Evolutionary conservation across 2,888 invertebrate genomes (phyloP).

Genomic region (Parasteatoda lunata): DNA sequence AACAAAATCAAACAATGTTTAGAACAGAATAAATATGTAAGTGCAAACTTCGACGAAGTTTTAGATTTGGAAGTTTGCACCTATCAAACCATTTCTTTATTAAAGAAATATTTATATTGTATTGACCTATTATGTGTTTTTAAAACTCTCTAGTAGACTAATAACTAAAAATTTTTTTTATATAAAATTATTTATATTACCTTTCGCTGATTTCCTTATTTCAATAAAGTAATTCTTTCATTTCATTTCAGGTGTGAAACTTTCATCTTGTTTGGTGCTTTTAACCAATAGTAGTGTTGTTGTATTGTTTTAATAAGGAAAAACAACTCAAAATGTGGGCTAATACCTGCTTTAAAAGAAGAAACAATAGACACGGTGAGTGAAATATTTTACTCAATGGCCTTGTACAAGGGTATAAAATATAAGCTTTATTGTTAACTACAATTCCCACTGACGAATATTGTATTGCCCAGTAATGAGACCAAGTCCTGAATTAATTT

Average conservation of each 20-base stretch:
- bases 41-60: too few species aligned
- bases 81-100: too few species aligned
- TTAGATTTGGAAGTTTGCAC: too few species aligned
- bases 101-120: too few species aligned
- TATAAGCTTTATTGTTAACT: not conserved
- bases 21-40: too few species aligned
- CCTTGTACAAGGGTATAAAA: conserved; percentile 4
- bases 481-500: conserved; percentile 15
- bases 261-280: not conserved
- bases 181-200: not conserved
- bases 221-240: not conserved
- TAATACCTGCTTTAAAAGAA: conserved; percentile 1
- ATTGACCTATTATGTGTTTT: too few species aligned
- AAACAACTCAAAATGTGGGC: not conserved
- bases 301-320: too few species aligned
- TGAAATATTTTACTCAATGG: not conserved
- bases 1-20: too few species aligned
- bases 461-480: not conserved
- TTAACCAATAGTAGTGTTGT: too few species aligned
- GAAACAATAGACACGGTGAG: conserved; percentile 26
- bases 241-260: not conserved
- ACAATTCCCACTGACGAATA: not conserved
- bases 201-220: not conserved
- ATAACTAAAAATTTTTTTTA: not conserved
- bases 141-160: too few species aligned